These are phyloP conservation scores for Stegodyphus mimosarum DNA, from an alignment of 1,140 invertebrate genomes.

Conservation along the genomic window DNA sequence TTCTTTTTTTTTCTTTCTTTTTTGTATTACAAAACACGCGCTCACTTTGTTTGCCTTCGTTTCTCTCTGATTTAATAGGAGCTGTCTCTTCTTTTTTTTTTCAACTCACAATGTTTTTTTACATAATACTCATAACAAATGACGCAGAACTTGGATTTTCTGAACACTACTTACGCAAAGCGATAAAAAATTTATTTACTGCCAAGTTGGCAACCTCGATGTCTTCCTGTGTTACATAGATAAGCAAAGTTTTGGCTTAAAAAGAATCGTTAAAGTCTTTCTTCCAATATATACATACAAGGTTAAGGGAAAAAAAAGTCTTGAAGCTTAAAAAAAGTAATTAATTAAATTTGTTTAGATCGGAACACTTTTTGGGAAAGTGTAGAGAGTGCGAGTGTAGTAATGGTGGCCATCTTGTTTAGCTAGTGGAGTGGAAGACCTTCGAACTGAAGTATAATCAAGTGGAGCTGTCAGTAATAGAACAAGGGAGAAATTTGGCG, in stretches of 20 bases:
- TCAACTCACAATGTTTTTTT: not conserved
- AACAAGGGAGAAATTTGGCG: not conserved
- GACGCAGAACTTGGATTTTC: conserved; percentile 46
- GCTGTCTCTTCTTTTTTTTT: not conserved
- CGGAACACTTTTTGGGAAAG: conserved; percentile 11
- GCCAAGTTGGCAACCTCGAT: conserved; percentile 32
- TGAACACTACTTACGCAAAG: conserved; percentile 36
- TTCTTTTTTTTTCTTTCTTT: too few relatives aligned
- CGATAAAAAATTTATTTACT: conserved; percentile 61
- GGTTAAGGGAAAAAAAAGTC: not conserved
- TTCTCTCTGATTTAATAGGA: conserved; percentile 48
- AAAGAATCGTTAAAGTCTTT: conserved; percentile 53
- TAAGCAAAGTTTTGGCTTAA: conserved; percentile 56
- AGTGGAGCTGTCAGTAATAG: not conserved
- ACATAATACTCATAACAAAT: conserved; percentile 55
- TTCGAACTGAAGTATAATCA: not conserved
- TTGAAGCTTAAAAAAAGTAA: conserved; percentile 40
- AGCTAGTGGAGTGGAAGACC: conserved; percentile 23
- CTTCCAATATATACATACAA: not conserved
- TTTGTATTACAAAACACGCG: conserved; percentile 31
- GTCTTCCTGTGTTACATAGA: conserved; percentile 51
- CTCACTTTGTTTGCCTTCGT: conserved; percentile 10
- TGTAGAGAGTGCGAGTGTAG: conserved; percentile 1
- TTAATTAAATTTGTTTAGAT: conserved; percentile 61
- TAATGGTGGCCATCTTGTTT: conserved; percentile 28